Evolutionary conservation across 2,113 vertebrate species (phyloP).

Genomic region (Actenoides hombroni): DNA sequence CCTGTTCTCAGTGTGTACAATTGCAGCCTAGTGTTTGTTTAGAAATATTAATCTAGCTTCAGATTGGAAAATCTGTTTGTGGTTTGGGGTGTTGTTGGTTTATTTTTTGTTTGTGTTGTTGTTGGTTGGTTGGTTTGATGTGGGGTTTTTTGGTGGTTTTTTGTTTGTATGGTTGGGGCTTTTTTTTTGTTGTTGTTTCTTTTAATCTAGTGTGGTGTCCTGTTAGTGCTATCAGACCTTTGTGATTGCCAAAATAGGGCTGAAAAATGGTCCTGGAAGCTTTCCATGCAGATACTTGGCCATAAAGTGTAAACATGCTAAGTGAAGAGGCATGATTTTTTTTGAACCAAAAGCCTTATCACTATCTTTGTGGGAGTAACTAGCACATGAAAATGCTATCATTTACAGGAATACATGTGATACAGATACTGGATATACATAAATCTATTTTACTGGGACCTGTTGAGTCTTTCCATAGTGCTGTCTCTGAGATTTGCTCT

Average conservation of each 20-base stretch:
- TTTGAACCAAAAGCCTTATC: neutral
- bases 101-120: too few relatives aligned
- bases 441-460: neutral
- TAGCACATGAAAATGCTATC: neutral
- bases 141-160: too few relatives aligned
- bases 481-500: neutral
- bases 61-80: neutral
- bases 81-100: too few relatives aligned
- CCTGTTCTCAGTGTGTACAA: neutral
- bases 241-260: constrained; percentile 2
- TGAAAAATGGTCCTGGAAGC: neutral
- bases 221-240: neutral
- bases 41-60: constrained; percentile 34
- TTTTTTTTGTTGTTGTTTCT: neutral
- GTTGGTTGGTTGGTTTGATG: too few relatives aligned
- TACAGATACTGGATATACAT: neutral
- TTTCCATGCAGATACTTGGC: neutral
- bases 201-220: neutral
- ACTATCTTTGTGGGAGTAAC: neutral
- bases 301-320: neutral
- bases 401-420: neutral
- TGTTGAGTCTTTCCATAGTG: neutral
- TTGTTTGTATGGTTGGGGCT: too few relatives aligned
- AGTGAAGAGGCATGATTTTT: neutral
- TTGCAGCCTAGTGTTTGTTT: constrained; percentile 37